Percentiles rank a stretch among this genome's conserved stretches.
Evolutionary conservation across 2,888 invertebrate species (phyloP).

Genomic region (Lepidochrysops patricia): DNA sequence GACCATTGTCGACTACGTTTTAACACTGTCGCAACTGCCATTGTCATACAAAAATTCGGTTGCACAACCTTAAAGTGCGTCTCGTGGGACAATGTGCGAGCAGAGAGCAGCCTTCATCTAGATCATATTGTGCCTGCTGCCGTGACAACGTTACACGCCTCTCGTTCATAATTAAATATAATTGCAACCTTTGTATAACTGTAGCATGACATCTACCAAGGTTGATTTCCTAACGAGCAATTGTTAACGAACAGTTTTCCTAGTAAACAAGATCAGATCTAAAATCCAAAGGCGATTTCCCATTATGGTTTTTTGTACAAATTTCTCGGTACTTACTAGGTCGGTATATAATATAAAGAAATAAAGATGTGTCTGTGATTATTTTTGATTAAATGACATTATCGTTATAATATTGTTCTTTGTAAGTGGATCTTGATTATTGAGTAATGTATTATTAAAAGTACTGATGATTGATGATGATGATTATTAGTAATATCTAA

Average conservation of each 20-base stretch:
- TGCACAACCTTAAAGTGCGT: constrained; percentile 5
- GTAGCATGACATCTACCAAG: constrained; percentile 2
- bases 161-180: not conserved
- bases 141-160: not conserved
- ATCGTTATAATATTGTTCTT: too few species aligned
- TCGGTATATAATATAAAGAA: too few species aligned
- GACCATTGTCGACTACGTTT: not conserved
- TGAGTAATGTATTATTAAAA: too few species aligned
- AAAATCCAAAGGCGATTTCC: too few species aligned
- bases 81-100: constrained; percentile 1
- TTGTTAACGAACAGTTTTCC: not conserved
- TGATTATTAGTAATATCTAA: too few species aligned
- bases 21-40: not conserved
- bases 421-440: too few species aligned
- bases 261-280: not conserved
- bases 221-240: not conserved
- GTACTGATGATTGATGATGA: too few species aligned
- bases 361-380: too few species aligned
- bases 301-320: too few species aligned
- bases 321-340: too few species aligned
- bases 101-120: constrained; percentile 4
- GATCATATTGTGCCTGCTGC: not conserved
- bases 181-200: not conserved
- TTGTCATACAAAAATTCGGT: not conserved
- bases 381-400: too few species aligned